Percentiles rank a stretch among this genome's conserved stretches.
Conservation (phyloP, 2,888 invertebrate species). For the Spatulosminthurus flaviceps region DNA sequence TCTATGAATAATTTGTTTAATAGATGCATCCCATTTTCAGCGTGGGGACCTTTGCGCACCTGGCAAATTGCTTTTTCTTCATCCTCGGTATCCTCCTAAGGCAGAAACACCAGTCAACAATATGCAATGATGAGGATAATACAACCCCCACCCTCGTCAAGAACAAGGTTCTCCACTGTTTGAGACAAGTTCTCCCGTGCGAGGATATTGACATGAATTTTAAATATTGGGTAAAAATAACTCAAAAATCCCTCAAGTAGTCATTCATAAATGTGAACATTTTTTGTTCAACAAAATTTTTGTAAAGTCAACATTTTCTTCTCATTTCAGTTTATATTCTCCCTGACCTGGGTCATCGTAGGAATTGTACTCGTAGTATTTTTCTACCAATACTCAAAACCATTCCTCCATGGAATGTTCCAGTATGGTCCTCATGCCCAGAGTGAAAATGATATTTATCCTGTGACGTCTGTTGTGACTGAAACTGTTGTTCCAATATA, state of each 20-base stretch:
- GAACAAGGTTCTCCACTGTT: background rate
- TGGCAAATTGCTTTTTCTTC: constrained; percentile 24
- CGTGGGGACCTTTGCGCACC: background rate
- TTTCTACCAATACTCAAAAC: background rate
- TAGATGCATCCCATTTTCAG: constrained; percentile 36
- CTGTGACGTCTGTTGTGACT: too few species aligned
- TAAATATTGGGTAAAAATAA: constrained; percentile 32
- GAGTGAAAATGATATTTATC: too few species aligned
- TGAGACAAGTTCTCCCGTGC: background rate
- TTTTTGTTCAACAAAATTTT: too few species aligned
- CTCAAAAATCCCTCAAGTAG: too few species aligned
- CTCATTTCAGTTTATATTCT: constrained; percentile 16
- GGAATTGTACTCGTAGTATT: background rate
- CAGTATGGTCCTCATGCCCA: too few species aligned
- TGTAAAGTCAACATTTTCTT: too few species aligned
- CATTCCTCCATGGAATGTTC: too few species aligned
- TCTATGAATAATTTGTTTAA: background rate
- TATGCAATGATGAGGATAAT: background rate
- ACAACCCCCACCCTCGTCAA: background rate
- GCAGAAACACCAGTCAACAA: background rate
- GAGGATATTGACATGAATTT: background rate
- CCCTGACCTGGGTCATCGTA: background rate
- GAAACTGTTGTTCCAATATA: too few species aligned
- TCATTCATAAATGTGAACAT: too few species aligned
- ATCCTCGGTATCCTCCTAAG: background rate